A percentile compares a stretch with the other conserved stretches of the same genome.
Evolutionary conservation across 2,888 invertebrate genomes (phyloP).

Genomic region (Pegoplata infirma): DNA sequence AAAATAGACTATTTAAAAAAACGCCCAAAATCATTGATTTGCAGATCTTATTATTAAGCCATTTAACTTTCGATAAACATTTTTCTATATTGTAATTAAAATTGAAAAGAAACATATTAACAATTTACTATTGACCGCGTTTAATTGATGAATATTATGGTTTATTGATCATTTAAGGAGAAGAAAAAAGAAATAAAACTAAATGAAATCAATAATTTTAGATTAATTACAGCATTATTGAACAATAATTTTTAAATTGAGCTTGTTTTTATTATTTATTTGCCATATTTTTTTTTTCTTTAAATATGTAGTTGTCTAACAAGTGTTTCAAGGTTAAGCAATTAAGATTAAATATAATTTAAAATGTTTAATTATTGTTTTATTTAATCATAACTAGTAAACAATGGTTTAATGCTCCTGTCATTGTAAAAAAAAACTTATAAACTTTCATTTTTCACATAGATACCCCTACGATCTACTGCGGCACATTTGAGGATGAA

Average conservation of each 20-base stretch:
- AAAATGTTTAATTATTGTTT: slow-evolving; percentile 3
- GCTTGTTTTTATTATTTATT: too few species aligned
- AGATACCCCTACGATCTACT: background rate
- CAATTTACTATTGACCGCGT: too few species aligned
- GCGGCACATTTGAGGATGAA: too few species aligned
- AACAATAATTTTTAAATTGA: background rate
- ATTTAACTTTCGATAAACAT: too few species aligned
- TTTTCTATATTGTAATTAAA: too few species aligned
- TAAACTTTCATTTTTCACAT: slow-evolving; percentile 12
- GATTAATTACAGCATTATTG: background rate
- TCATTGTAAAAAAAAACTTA: background rate
- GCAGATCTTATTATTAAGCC: too few species aligned
- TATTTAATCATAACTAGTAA: background rate
- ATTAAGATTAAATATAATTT: slow-evolving; percentile 9
- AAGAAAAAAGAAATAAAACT: too few species aligned
- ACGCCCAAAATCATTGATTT: too few species aligned
- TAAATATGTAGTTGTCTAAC: background rate
- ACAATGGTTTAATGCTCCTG: background rate
- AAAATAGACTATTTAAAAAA: too few species aligned
- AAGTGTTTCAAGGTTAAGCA: slow-evolving; percentile 1
- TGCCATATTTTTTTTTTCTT: background rate
- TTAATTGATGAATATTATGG: too few species aligned
- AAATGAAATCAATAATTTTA: background rate
- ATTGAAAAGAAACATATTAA: too few species aligned
- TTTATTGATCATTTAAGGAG: background rate